These are phyloP conservation scores for Arbacia lixula DNA, from an alignment of 53 echinoderm and acorn worm genomes.

Conservation along the genomic window DNA sequence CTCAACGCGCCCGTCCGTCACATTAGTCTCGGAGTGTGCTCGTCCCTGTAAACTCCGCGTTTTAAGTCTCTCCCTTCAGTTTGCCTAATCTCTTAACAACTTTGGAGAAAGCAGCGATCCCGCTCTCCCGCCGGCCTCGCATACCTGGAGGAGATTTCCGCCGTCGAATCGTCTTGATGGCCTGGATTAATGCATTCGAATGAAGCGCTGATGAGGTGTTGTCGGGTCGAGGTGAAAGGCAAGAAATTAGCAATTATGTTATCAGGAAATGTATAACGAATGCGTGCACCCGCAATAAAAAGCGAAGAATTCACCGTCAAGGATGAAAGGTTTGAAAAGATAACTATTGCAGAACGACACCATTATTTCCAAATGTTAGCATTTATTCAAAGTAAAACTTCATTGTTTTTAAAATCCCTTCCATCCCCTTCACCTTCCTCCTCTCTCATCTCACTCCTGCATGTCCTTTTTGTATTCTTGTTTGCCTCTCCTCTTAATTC, in stretches of 20 bases:
- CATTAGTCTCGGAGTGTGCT: conserved; percentile 23
- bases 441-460: too few species aligned
- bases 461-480: too few species aligned
- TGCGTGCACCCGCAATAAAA: neutral
- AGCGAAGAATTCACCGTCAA: neutral
- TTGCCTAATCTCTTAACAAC: conserved; percentile 32
- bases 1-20: conserved; percentile 33
- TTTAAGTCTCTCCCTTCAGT: neutral
- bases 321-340: neutral
- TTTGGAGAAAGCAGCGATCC: neutral
- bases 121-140: too few species aligned
- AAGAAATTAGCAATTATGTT: neutral
- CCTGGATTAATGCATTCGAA: conserved; percentile 16
- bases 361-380: too few species aligned
- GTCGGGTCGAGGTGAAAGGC: neutral
- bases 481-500: neutral
- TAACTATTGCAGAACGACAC: too few species aligned
- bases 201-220: neutral
- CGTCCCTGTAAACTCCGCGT: conserved; percentile 12
- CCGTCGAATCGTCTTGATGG: too few species aligned
- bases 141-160: too few species aligned
- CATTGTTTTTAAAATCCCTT: too few species aligned
- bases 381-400: too few species aligned
- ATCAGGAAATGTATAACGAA: too few species aligned
- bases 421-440: too few species aligned